Evolutionary conservation across 2,888 invertebrate genomes (phyloP).

Genomic region (Mimas tiliae): DNA sequence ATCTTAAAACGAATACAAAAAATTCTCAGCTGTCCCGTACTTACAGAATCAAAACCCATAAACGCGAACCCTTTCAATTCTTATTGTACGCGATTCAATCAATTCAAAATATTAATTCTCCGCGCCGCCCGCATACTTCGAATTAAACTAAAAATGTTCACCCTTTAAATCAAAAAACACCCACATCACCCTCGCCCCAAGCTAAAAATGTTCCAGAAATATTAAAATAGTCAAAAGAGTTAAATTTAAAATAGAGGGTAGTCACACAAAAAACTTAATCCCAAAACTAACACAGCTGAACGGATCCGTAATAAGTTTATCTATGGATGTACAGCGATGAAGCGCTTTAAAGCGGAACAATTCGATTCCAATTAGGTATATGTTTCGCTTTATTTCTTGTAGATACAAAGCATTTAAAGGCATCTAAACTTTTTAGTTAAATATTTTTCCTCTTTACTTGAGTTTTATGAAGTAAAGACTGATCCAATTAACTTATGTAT

Average conservation of each 20-base stretch:
- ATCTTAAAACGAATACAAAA: constrained; percentile 21
- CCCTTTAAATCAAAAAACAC: constrained; percentile 69
- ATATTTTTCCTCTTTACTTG: neutral
- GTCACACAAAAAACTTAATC: constrained; percentile 70
- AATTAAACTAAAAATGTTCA: constrained; percentile 61
- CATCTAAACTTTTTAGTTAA: neutral
- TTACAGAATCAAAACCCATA: constrained; percentile 33
- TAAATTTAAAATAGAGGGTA: constrained; percentile 81
- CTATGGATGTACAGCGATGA: constrained; percentile 43
- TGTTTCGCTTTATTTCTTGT: constrained; percentile 32
- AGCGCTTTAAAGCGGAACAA: constrained; percentile 40
- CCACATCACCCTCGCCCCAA: constrained; percentile 73
- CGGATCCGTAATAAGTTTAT: constrained; percentile 54
- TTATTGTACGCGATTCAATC: constrained; percentile 47
- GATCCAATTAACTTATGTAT: no score
- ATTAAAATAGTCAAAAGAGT: constrained; percentile 85
- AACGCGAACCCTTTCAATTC: constrained; percentile 28
- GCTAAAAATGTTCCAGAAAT: constrained; percentile 78
- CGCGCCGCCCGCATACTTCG: constrained; percentile 66
- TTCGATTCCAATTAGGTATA: constrained; percentile 33
- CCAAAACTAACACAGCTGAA: constrained; percentile 82
- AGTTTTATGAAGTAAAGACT: no score
- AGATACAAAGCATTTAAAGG: neutral
- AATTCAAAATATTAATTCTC: constrained; percentile 57
- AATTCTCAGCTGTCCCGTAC: constrained; percentile 29